Conservation (phyloP, 2,113 vertebrate genomes). For the Platycercus adscitus region DNA sequence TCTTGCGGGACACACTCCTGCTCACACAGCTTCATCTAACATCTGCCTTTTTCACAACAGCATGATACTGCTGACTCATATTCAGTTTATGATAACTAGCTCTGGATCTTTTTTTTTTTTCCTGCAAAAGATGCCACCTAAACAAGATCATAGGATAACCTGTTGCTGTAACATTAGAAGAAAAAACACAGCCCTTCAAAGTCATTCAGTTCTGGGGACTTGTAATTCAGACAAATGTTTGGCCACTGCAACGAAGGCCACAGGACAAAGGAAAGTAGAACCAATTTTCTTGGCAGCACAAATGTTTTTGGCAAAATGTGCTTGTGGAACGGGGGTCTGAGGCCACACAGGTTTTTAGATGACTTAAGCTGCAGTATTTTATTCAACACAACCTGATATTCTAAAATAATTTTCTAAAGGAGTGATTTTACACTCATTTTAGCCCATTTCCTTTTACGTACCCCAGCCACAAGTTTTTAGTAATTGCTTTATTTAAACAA, state of each 20-base stretch:
- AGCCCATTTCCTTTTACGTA: not conserved
- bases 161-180: fast-evolving
- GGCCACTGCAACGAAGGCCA: not conserved
- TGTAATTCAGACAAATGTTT: not conserved
- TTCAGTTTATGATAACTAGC: not conserved
- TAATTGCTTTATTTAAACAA: not conserved
- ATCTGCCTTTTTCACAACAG: not conserved
- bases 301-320: not conserved
- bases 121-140: not conserved
- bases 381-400: not conserved
- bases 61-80: not conserved
- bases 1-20: not conserved
- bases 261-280: not conserved
- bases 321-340: not conserved
- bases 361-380: not conserved
- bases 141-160: not conserved
- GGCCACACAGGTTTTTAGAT: not conserved
- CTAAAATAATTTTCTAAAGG: not conserved
- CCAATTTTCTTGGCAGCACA: not conserved
- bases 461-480: not conserved
- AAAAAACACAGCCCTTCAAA: not conserved
- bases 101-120: not conserved
- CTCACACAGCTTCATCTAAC: not conserved
- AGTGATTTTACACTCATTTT: not conserved
- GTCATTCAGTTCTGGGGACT: not conserved